These are phyloP conservation scores for Halcyon badia DNA, from an alignment of 2,797 vertebrate genomes.

Conservation along the genomic window DNA sequence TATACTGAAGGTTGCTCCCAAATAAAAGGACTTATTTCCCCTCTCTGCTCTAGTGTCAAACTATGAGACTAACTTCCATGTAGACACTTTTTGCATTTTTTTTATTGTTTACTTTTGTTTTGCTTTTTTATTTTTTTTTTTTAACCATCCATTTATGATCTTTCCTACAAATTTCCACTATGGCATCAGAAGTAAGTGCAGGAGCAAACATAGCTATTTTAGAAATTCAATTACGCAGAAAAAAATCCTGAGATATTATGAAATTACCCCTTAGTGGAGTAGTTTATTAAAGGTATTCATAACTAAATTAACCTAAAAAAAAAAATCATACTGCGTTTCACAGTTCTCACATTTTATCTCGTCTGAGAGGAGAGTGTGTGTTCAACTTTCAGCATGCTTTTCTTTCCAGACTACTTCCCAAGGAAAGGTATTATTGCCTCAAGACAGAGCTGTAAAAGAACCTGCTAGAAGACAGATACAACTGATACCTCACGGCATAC, in stretches of 20 bases:
- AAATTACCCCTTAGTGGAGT: not conserved
- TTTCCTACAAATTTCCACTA: not conserved
- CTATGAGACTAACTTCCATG: not conserved
- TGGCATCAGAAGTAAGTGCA: not conserved
- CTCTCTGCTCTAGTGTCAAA: not conserved
- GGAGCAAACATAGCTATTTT: not conserved
- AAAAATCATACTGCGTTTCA: not conserved
- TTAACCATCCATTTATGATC: not conserved
- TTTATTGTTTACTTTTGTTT: not conserved
- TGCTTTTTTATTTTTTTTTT: not conserved
- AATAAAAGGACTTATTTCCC: not conserved
- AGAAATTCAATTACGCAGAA: not conserved
- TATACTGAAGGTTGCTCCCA: not conserved
- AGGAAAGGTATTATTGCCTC: not conserved
- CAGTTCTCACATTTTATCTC: not conserved
- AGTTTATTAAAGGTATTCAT: not conserved
- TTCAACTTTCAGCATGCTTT: not conserved
- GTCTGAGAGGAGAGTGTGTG: not conserved
- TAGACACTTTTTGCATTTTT: not conserved
- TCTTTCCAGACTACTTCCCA: not conserved
- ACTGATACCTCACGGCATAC: not conserved
- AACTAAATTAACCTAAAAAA: not conserved
- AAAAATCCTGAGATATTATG: not conserved
- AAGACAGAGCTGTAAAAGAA: not conserved
- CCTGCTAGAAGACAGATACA: not conserved